Evolutionary conservation across 2,888 invertebrate genomes (phyloP), one percentile per base, ranked within the genome.

Genomic region (Conus canariensis): DNA sequence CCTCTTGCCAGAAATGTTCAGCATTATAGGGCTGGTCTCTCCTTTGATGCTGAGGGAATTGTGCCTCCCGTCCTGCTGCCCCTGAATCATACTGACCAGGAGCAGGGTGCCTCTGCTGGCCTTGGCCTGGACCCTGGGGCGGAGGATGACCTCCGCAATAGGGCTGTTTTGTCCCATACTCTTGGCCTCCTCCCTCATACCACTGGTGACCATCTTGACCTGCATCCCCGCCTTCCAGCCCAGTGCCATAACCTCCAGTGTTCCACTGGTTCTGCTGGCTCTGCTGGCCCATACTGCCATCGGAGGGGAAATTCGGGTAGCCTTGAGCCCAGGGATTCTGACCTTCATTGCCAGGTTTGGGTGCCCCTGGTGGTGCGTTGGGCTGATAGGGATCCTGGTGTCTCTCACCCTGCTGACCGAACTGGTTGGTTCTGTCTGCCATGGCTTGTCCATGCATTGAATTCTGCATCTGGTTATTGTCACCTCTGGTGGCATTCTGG

Each of bases 161-260:
- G 10, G 59, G 45, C 82, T 88, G 88, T 25, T 64, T 88, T 58
- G 59, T 19, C 30, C 60, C 25, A 45, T 30, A 80, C 14, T 83
- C 82, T 22, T 10, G 56, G 22, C 82, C 82, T 45, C 70, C 87
- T 83, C 56, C 70, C 8, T 82, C 25, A 19, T 85, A 74, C 89
- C 89, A 89, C 85, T 85, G 89, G 67, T 89, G 59, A 22, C 19
- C 22, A 22, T 64, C 67, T 59, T 85, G 67, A 45, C 59, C 85
- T 14, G 22, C 67, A 59, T 85, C 85, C n/a, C 45, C 58, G 10
- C 82, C 85, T 25, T 89, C 89, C 58, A 7, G 14, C 14, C 56
- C 4, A 59, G 12, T 45, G 5, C 59, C 89, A 30, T 58, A 67
- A 14, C 58, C 58, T 83, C 58, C 82, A 58, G 82, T 10, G 25